Evolutionary conservation across 2,797 vertebrate species (phyloP), one percentile per base, ranked within the genome.

Genomic region (Ctenopoma multispine): DNA sequence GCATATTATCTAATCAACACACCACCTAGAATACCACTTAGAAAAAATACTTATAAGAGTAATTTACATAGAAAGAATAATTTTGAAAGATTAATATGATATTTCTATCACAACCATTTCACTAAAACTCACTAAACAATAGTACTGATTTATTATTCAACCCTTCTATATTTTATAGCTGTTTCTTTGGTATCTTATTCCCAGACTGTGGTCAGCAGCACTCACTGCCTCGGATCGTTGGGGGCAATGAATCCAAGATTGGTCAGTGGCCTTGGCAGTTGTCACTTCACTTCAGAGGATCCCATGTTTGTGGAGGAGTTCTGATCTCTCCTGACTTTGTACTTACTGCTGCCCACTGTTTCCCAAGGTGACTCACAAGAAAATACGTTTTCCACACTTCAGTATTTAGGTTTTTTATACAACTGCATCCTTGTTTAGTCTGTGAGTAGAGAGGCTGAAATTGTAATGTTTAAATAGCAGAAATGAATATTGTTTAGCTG

Each of bases 261-360:
- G 96, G 88, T 63, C 93, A 93, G 36, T 97, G 96, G 96, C 97
- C 97, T 1, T 99, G 97, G 97, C 97, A 99, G 81, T 63, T 96
- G 47, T 95, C 96, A 0, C 93, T 99, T 40, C 95, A 96, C 49
- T 95, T 85, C 0, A 29, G 5, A 29, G 77, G 79, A n/a, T 64
- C 17, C 15, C 94, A 93, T 9, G 50, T 84, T 64, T 99, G 97
- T 0, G 97, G 97, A 0, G 97, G 95, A 53, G 93, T 96, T 2
- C 84, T 99, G 75, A 94, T 99, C 46, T 92, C 95, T 0, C 87
- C 85, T 0, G 93, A 94, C 86, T 97, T 96, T 93, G 95, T 96
- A 49, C 81, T 97, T 75, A 95, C 96, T 0, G 97, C 97, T 0
- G 96, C 96, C 38, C 97, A 98, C 89, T 98, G 97, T 89, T 96